phyloP scores from a whole-genome alignment of 1,140 invertebrate species.

The Protaetia brevitarsis region DNA sequence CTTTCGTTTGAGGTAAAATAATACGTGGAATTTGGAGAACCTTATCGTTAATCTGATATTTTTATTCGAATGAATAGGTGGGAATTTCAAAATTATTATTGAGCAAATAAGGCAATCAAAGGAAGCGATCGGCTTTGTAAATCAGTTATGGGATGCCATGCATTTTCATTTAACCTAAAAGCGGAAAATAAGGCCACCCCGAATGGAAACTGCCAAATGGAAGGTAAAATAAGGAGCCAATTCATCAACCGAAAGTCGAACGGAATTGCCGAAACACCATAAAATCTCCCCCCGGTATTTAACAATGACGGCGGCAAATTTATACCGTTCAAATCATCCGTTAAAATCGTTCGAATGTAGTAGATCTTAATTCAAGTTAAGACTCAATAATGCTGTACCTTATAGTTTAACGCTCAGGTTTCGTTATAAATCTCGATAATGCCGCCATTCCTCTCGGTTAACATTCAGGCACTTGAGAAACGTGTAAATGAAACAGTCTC shows the following conservation, averaged over 20 bases:
- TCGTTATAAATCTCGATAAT: constrained; percentile 23
- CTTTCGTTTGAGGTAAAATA: no score
- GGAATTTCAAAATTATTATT: no score
- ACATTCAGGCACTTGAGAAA: constrained; percentile 4
- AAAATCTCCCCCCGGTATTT: constrained; percentile 1
- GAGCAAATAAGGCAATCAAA: no score
- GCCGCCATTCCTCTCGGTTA: constrained; percentile 19
- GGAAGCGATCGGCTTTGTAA: no score
- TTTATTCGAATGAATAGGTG: no score
- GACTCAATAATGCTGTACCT: constrained; percentile 19
- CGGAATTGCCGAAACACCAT: background rate
- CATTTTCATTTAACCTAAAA: no score
- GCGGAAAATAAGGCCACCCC: no score
- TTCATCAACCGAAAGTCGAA: background rate
- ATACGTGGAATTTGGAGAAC: no score
- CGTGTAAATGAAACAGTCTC: constrained; percentile 24
- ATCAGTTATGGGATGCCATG: no score
- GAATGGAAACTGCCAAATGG: background rate
- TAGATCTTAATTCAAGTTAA: constrained; percentile 20
- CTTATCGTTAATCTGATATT: no score
- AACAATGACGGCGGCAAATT: constrained; percentile 19
- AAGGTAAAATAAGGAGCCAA: background rate
- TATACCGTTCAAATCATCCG: no score
- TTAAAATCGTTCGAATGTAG: constrained; percentile 21
- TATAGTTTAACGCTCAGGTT: constrained; percentile 21